These are phyloP conservation scores for Idaea aversata DNA, from an alignment of 2,888 invertebrate genomes.

Conservation along the genomic window DNA sequence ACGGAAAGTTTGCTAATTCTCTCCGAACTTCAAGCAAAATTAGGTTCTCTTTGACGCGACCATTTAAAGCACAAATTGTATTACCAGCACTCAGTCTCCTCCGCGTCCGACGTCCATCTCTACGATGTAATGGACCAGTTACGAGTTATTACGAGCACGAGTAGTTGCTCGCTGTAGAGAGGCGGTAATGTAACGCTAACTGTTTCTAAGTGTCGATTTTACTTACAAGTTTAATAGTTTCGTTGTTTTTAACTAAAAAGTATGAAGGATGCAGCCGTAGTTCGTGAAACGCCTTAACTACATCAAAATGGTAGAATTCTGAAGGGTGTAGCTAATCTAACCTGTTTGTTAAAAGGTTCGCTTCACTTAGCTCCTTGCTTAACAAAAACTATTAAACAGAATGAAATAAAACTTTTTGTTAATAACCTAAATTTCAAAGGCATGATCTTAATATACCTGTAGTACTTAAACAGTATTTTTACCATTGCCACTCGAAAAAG, in stretches of 20 bases:
- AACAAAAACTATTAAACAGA: no score
- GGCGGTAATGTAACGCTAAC: constrained; percentile 20
- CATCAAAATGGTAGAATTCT: no score
- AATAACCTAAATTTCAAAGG: no score
- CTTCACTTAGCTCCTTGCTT: no score
- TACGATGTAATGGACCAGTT: constrained; percentile 22
- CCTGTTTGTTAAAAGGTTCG: no score
- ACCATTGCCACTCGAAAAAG: no score
- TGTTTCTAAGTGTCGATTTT: constrained; percentile 23
- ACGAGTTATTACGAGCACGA: background rate
- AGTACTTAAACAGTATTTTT: no score
- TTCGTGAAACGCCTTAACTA: no score
- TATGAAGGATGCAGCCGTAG: no score
- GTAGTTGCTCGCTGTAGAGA: constrained; percentile 10
- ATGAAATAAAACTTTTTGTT: no score
- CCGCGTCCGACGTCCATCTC: constrained; percentile 4
- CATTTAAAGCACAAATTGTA: constrained; percentile 54
- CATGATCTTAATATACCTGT: no score
- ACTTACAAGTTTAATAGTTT: background rate
- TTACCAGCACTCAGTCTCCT: constrained; percentile 39
- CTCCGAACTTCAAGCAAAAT: background rate
- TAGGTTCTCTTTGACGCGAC: constrained; percentile 41
- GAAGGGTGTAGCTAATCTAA: no score
- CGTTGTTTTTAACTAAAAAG: background rate
- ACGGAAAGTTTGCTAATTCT: background rate